Evolutionary conservation across 2,113 vertebrate species (phyloP), one percentile per base, ranked within the genome.

Genomic region (Passer montanus): DNA sequence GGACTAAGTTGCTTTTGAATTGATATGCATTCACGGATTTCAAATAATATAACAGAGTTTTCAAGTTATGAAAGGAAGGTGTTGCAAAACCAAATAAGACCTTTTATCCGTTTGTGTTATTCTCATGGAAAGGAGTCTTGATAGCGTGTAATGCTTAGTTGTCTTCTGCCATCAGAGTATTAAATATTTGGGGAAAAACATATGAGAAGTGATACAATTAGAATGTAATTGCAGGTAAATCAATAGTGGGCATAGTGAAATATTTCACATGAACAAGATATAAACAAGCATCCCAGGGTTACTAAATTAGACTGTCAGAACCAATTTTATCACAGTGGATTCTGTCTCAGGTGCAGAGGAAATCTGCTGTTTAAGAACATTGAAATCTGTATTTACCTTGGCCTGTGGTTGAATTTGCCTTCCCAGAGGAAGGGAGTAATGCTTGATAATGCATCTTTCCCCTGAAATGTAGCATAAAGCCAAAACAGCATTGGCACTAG

Each of bases 211-310:
- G 3, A 75, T 77, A 76, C 26, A 72, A 14, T 79, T 70, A 46
- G 47, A 87, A 91, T 66, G 16, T n/a, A 76, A 74, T 67, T 93
- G 26, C 69, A 93, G 84, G 70, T 85, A 93, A 93, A 90, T 77
- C 44, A 77, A 33, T 41, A 60, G n/a, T 50, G 15, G 23, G 6
- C 3, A 90, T 59, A 59, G 46, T 92, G 60, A 89, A 94, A 96
- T 81, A 90, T 80, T 94, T 91, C 74, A 84, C 58, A 78, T 8
- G 13, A 74, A 73, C 37, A 62, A 87, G 44, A 41, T 66, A 75
- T 58, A 84, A 92, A 83, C n/a, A 91, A 88, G 15, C 44, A 78
- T 83, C 7, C 6, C 37, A 78, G 33, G 19, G 20, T 89, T 89
- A 52, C 52, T 66, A 94, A 87, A 91, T 77, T 64, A 78, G 63